Evolutionary conservation across 1,140 invertebrate species (phyloP), one percentile per base, ranked within the genome.

Genomic region (Saccostrea glomerata): DNA sequence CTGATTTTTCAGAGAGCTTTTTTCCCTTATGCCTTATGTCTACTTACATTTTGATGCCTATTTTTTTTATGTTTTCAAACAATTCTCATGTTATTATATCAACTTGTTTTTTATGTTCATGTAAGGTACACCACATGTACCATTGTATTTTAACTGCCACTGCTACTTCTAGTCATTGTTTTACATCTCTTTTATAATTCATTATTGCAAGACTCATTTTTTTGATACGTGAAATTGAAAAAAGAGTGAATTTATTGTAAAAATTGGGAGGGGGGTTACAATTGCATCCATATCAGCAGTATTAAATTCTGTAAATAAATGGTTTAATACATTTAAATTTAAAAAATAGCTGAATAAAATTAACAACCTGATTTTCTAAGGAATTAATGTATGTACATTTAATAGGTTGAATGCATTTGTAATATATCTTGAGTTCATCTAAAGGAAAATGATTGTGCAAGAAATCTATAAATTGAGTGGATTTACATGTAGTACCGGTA

Each of bases 1-100:
- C 23, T n/a, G 15, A n/a, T 25, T 30, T 73, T 30, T 15, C 30
- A 36, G 70, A 77, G 70, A 77, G 70, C 70, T 77, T 36, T 15
- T 77, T 77, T 77, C 70, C 70, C 70, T 25, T 77, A 77, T 77
- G 70, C 70, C 70, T 77, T 77, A 77, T 77, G 25, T 77, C 70
- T 77, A 77, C 70, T 77, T 77, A 77, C 30, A 77, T 77, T 77
- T 77, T 77, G 70, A 77, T 77, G 70, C 70, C 70, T 77, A 77
- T 77, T 77, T 25, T 30, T 13, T 77, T 30, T 77, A 30, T 25
- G 23, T 77, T 77, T 77, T 25, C 13, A 77, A 77, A 77, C 25
- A 77, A 77, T 77, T 77, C 70, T 77, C 70, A 77, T 77, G 70
- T 77, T 77, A 77, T 30, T 77, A 23, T 66, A 23, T 66, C 15